Conservation (phyloP, 1,140 invertebrate genomes). For the Chymomyza costata region DNA sequence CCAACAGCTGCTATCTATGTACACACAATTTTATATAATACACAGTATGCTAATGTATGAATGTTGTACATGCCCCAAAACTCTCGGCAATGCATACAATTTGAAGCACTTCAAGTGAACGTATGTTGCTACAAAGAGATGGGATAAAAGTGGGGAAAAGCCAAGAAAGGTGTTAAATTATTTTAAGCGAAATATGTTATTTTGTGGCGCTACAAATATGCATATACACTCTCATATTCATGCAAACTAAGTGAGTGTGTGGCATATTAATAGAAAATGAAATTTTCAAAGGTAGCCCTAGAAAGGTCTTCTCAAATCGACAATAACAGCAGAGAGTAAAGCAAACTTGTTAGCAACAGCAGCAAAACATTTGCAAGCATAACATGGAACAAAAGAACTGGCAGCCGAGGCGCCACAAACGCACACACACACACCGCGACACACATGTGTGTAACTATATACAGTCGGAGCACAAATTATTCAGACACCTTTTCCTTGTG, state of each 20-base stretch:
- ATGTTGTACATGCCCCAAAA: too few species aligned
- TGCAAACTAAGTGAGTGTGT: not conserved
- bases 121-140: not conserved
- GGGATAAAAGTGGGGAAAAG: too few species aligned
- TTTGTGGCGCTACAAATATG: conserved; percentile 7
- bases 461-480: too few species aligned
- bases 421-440: too few species aligned
- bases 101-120: conserved; percentile 5
- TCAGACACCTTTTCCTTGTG: too few species aligned
- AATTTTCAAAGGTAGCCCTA: conserved; percentile 27
- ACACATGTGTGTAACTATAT: too few species aligned
- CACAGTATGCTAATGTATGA: too few species aligned
- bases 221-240: conserved; percentile 10
- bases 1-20: too few species aligned
- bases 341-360: conserved; percentile 38
- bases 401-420: conserved; percentile 42
- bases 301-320: conserved; percentile 25
- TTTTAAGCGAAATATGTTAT: too few species aligned
- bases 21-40: too few species aligned
- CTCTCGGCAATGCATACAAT: conserved; percentile 1
- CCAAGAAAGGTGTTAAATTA: too few species aligned
- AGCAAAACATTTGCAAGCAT: conserved; percentile 27
- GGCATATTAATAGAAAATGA: conserved; percentile 9
- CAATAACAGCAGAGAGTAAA: conserved; percentile 6
- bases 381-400: conserved; percentile 33